Evolutionary conservation across 2,113 vertebrate species (phyloP).

Genomic region (Nyctereutes procyonoides): DNA sequence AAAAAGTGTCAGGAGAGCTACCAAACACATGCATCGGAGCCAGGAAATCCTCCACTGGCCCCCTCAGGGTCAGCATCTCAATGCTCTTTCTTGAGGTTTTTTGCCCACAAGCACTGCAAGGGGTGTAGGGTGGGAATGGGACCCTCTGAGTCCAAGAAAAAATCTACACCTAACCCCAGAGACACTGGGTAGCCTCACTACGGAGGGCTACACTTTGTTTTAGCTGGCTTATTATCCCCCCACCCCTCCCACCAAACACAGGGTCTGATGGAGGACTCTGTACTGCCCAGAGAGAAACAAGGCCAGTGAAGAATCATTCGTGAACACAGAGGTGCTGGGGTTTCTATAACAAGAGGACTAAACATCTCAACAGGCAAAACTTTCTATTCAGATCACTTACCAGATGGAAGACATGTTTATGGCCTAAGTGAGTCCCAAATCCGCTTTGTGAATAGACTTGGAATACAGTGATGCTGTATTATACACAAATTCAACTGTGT

Average conservation of each 20-base stretch:
- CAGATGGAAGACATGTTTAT: not conserved
- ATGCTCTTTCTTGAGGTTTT: not conserved
- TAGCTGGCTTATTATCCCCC: not conserved
- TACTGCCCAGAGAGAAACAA: not conserved
- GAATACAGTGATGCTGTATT: not conserved
- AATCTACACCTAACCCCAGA: not conserved
- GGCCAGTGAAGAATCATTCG: not conserved
- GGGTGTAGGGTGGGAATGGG: not conserved
- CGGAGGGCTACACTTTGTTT: not conserved
- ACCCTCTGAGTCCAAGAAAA: not conserved
- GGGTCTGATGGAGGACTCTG: not conserved
- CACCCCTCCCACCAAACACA: not conserved
- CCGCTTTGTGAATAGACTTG: not conserved
- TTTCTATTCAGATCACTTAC: not conserved
- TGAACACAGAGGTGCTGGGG: not conserved
- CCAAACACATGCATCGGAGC: not conserved
- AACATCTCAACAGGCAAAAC: not conserved
- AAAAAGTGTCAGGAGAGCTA: accelerated
- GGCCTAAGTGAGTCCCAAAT: not conserved
- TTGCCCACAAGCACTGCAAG: not conserved
- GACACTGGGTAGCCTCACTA: not conserved
- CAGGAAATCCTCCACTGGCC: not conserved
- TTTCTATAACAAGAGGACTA: not conserved
- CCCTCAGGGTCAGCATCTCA: not conserved
- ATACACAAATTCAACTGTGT: not conserved